Evolutionary conservation across 2,888 invertebrate species (phyloP).

Genomic region (Tipula confusa): DNA sequence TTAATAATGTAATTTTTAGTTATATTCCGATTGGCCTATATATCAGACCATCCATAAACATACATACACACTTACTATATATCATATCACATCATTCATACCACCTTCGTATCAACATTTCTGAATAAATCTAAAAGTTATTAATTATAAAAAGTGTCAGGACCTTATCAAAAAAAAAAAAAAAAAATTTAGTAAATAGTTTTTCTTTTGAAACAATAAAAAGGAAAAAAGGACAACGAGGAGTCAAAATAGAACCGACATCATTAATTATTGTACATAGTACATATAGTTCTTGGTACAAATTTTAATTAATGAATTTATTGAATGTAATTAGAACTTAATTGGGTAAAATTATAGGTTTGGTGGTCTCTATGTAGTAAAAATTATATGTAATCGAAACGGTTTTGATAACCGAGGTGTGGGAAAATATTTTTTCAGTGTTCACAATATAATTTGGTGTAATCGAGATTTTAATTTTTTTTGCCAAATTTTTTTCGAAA

Average conservation of each 20-base stretch:
- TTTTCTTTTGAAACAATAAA: neutral
- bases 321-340: neutral
- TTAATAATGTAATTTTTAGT: neutral
- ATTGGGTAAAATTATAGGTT: neutral
- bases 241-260: neutral
- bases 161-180: neutral
- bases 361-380: neutral
- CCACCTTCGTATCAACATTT: neutral
- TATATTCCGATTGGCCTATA: no score
- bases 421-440: neutral
- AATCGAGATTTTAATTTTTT: neutral
- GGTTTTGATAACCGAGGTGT: neutral
- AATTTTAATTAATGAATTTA: neutral
- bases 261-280: neutral
- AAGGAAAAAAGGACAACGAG: neutral
- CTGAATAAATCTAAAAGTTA: neutral
- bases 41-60: neutral
- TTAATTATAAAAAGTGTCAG: neutral
- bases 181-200: no score
- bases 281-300: no score
- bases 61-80: neutral
- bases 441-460: neutral
- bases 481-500: neutral
- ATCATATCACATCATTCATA: no score
- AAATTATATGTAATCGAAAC: neutral